Conservation (phyloP, 2,797 vertebrate genomes). For the Hemibagrus guttatus region DNA sequence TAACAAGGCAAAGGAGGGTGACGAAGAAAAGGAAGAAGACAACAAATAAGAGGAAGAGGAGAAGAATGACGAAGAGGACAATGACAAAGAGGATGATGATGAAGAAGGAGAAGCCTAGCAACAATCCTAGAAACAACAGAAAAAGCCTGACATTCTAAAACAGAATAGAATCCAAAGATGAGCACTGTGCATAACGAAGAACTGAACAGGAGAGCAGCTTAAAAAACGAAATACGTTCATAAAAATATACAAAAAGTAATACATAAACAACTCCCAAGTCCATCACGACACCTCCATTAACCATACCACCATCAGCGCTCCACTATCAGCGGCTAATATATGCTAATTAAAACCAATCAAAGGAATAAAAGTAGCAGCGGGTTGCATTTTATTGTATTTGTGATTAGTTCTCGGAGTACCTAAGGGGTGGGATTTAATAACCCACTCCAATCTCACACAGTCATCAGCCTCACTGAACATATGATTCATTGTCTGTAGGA, state of each 20-base stretch:
- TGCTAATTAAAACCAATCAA: too few relatives aligned
- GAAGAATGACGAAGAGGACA: background rate
- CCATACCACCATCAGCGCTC: too few relatives aligned
- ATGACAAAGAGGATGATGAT: background rate
- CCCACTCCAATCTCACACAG: background rate
- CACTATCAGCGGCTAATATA: too few relatives aligned
- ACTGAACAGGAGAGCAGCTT: background rate
- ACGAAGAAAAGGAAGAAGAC: background rate
- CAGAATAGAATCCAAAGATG: background rate
- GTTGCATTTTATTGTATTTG: too few relatives aligned
- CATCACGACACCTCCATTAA: too few relatives aligned
- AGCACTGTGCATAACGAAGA: background rate
- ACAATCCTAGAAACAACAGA: background rate
- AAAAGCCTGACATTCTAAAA: background rate
- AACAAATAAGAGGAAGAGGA: background rate
- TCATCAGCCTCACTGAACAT: background rate
- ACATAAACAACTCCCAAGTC: too few relatives aligned
- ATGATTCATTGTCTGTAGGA: background rate
- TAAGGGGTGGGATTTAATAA: too few relatives aligned
- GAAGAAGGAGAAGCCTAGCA: background rate
- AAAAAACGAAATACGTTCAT: background rate
- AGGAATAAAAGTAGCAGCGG: too few relatives aligned
- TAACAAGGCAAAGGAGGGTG: background rate
- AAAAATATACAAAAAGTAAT: too few relatives aligned
- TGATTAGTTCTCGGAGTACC: too few relatives aligned